Conservation (phyloP, 1,140 invertebrate species). For the Helicoverpa zea region DNA sequence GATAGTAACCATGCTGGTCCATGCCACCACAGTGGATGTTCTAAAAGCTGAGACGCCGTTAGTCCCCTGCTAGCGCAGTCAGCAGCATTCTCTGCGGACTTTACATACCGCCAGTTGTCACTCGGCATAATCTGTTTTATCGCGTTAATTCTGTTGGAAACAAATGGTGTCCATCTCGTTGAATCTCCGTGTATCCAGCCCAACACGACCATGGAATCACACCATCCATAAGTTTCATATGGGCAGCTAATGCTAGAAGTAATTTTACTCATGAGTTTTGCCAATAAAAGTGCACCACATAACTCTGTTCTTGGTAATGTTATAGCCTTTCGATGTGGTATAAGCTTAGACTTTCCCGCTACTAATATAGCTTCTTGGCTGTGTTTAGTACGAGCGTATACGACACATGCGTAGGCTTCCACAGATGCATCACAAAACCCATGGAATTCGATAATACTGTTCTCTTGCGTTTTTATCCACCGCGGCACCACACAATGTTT, state of each 20-base stretch:
- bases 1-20: constrained; percentile 54
- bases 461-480: too few relatives aligned
- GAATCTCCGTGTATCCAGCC: constrained; percentile 55
- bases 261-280: neutral
- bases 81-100: constrained; percentile 56
- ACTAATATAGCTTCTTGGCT: neutral
- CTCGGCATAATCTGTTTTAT: constrained; percentile 44
- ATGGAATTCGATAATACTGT: neutral
- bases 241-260: too few relatives aligned
- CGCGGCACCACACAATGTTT: too few relatives aligned
- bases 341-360: neutral
- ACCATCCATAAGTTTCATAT: constrained; percentile 39
- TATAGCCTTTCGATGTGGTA: neutral
- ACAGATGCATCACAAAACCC: constrained; percentile 57
- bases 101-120: constrained; percentile 54
- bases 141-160: constrained; percentile 65
- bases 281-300: neutral
- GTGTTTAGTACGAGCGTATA: too few relatives aligned
- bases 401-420: constrained; percentile 41
- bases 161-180: constrained; percentile 63
- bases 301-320: neutral
- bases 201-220: constrained; percentile 55
- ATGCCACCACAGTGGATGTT: constrained; percentile 57
- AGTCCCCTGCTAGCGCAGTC: constrained; percentile 60
- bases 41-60: constrained; percentile 48